phyloP scores from a whole-genome alignment of 2,888 invertebrate genomes.

The Drosophila aldrichi region DNA sequence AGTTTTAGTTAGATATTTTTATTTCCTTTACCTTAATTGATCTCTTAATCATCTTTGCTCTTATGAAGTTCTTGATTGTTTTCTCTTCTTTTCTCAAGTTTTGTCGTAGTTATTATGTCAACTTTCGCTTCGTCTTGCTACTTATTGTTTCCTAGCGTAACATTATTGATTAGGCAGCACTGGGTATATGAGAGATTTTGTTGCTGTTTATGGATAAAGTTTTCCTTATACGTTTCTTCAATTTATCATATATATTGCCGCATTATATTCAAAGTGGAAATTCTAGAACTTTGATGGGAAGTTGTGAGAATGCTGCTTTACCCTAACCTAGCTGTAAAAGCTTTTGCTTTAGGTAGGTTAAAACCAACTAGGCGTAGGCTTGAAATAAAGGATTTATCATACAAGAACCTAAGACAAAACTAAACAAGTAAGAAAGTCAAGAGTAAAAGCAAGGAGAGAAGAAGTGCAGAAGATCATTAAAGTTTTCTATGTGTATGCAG shows the following conservation, averaged over 20 bases:
- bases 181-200: background rate
- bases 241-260: background rate
- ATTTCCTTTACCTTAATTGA: constrained; percentile 1
- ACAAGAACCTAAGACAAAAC: no score
- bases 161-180: background rate
- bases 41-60: constrained; percentile 3
- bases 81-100: background rate
- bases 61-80: background rate
- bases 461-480: no score
- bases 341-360: background rate
- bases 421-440: no score
- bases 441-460: no score
- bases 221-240: background rate
- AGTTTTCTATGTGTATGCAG: no score
- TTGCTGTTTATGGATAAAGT: background rate
- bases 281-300: background rate
- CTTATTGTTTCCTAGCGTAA: background rate
- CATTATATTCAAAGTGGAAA: background rate
- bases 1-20: background rate
- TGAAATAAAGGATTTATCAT: background rate
- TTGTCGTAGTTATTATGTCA: background rate
- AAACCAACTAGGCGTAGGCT: background rate
- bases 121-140: background rate
- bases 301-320: background rate
- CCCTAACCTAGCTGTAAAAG: background rate